These are phyloP conservation scores for Chrysemys picta DNA, from an alignment of 2,113 vertebrate species.

Conservation along the genomic window DNA sequence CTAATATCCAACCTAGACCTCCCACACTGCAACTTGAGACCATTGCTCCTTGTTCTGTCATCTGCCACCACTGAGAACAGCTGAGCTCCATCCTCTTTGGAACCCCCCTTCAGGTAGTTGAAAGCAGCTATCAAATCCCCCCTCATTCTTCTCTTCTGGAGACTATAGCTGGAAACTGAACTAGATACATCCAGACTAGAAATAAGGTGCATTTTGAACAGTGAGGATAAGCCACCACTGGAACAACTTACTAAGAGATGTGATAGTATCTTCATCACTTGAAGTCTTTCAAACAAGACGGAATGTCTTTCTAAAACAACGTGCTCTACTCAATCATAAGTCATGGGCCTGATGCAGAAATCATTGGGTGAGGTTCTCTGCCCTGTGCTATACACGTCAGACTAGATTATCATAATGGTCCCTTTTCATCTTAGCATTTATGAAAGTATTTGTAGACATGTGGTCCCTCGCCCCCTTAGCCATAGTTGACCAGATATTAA, in stretches of 20 bases:
- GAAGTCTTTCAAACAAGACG: background rate
- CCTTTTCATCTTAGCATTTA: background rate
- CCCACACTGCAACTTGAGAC: too few species aligned
- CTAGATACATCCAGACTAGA: background rate
- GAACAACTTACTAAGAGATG: background rate
- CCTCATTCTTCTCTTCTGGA: too few species aligned
- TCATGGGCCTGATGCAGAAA: background rate
- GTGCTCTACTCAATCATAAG: background rate
- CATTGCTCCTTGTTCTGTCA: too few species aligned
- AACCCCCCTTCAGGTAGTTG: too few species aligned
- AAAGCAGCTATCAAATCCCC: too few species aligned
- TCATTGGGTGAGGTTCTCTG: background rate
- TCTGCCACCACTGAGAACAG: too few species aligned
- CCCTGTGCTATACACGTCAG: background rate
- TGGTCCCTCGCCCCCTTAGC: background rate
- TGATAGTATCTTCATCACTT: background rate
- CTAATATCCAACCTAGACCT: too few species aligned
- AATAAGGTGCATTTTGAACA: background rate
- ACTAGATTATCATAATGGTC: background rate
- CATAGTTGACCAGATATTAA: background rate
- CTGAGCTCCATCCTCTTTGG: too few species aligned
- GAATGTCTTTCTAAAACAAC: background rate
- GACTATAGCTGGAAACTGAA: background rate
- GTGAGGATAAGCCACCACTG: background rate
- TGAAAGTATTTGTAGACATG: background rate